Base-by-base conservation (phyloP, 1,140 invertebrate species). In the Zeugodacus cucurbitae region DNA sequence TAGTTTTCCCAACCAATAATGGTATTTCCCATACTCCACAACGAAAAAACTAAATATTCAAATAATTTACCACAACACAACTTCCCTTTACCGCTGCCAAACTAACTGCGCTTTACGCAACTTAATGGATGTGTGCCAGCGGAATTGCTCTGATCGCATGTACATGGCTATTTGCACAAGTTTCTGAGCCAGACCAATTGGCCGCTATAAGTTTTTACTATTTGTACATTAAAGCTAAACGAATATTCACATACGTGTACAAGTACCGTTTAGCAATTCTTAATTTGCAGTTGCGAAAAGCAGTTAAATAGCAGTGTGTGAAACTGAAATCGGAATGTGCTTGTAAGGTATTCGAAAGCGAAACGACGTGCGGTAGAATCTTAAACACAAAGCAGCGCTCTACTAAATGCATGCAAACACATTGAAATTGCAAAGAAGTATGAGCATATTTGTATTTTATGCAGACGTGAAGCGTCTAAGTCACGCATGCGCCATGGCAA, bases 201-300 rank as follows among this genome's bases (percentile, higher is more conserved):
- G 20, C 67, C 67, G 41, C 11, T 32, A 48, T 54, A 11, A 17
- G 48, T 54, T 54, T 41, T 11, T 54, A 17, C 48, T 54, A 17
- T 54, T 11, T 54, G 48, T 17, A 54, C 48, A 54, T 54, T 4
- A 54, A 17, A 54, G 3, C 2, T 74, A 32, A 20, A n/a, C n/a
- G n/a, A n/a, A 34, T 67, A 20, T 17, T 54, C 14, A 54, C 48
- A 54, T 54, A n/a, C n/a, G n/a, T n/a, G 10, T 64, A 17, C 67
- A 74, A 74, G 67, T 74, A 74, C 34, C 67, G 67, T 37, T 74
- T 74, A 74, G 67, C 34, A 41, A 74, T 74, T 74, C 14, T 74
- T 74, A 74, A 74, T 41, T 74, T 74, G 34, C 34, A 37, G 32
- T 74, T 74, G 67, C 67, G 34, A 74, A 74, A 74, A 41, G 67